Base-by-base conservation (phyloP, 1,140 invertebrate genomes). In the Whitmania pigra region DNA sequence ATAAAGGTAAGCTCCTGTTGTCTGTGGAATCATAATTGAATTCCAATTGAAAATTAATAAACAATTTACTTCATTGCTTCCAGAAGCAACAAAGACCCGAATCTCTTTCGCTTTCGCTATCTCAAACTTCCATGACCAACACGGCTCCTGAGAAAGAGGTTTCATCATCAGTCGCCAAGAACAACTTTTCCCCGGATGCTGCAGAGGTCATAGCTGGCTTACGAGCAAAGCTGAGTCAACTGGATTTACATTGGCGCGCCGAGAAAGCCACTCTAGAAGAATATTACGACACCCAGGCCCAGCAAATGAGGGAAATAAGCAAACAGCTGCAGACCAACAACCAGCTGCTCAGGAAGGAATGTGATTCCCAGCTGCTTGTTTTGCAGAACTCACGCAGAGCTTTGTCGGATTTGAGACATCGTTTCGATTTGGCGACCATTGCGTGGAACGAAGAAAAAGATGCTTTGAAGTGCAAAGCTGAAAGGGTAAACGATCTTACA, bases 391-490 rank as follows among this genome's bases (percentile, higher is more conserved):
- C 73, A 20, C 22, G 73, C 17, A 69, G 40, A 18, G 66, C 73
- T 11, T 25, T 74, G 60, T 29, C 71, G 6, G 73, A 74, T n/a
- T 53, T 74, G 25, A 66, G 71, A n/a, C 54, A 72, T 31, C 22
- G 71, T 18, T 74, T 71, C 71, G 73, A 74, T 29, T 20, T 11
- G n/a, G 63, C 53, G 5, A 25, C 49, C 25, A 67, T 36, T 11
- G 9, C 73, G 22, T 54, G 60, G 73, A 69, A 74, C 22, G 71
- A 72, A 27, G 73, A 74, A 53, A 74, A 53, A 29, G 73, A 74
- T 7, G 40, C n/a, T 27, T 25, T 70, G 29, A 71, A 57, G 43
- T 18, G 36, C n/a, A 73, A 73, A 40, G 68, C 68, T 7, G 69
- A 73, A 22, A 20, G 67, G 72, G 72, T 67, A 25, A 2, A 20